Evolutionary conservation across 2,888 invertebrate genomes (phyloP), one percentile per base, ranked within the genome.

Genomic region (Meganola albula): DNA sequence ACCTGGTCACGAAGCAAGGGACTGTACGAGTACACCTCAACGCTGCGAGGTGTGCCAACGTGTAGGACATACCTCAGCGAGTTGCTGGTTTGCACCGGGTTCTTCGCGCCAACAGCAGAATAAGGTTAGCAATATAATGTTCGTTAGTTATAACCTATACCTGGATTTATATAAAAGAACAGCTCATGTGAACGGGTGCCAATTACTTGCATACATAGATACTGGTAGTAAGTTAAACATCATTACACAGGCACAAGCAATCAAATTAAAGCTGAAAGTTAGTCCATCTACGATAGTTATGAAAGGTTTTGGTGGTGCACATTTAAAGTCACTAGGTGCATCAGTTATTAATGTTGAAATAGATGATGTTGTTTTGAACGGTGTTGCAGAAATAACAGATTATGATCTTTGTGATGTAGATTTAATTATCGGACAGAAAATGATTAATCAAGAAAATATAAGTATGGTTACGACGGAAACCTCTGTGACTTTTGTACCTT

Each of bases 191-290:
- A 27, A 27, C 20, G 11, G 27, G 20, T 18, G 20, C 5, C 18
- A 27, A 16, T 16, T 27, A 7, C 24, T 10, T 6, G 27, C 24
- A 11, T 32, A 24, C 21, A 32, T 32, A 21, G 31, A 37, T 28
- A 39, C 34, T 6, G 34, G 39, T 11, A 39, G 28, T 26, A 34
- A 31, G 28, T 9, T 39, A 10, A 35, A 39, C 23, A 26, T 35
- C n/a, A 27, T 39, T 11, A 31, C 25, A 21, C 10, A 27, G 7
- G 6, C 25, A 21, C 7, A 8, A 31, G 18, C 25, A 21, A 16
- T 20, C 9, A 24, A 24, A 5, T 28, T 27, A 12, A n/a, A n/a
- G n/a, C n/a, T n/a, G n/a, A n/a, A n/a, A n/a, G n/a, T n/a, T n/a
- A n/a, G n/a, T n/a, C n/a, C n/a, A n/a, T n/a, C n/a, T 11, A 24